Evolutionary conservation across 1,140 invertebrate species (phyloP), one percentile per base, ranked within the genome.

Genomic region (Pachypsylla venusta): DNA sequence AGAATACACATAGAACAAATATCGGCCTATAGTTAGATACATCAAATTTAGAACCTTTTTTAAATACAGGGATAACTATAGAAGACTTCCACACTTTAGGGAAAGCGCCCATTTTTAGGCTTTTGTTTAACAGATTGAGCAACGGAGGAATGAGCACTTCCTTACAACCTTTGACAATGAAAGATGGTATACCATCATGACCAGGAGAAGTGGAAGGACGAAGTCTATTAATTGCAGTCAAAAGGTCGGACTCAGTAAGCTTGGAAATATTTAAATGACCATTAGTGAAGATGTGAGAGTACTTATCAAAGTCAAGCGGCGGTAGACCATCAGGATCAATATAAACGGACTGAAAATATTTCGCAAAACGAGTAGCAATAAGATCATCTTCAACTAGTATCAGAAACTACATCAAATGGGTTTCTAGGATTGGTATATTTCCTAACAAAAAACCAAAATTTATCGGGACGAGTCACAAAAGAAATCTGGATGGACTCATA

Each of bases 11-110:
- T 0, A 62, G 25, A 0, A 65, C 40, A 3, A 62, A 22, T 12
- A 65, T 66, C 1, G 62, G 64, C n/a, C 64, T 20, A 12, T 64
- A 60, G 22, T 58, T 60, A 1, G 42, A 42, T 2, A 13, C 2
- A 30, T 55, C 54, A 24, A 12, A 12, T 39, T 60, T 64, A 22
- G 57, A 16, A 26, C 16, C 19, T 19, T 57, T 57, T 28, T 57
- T 57, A 20, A 24, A 22, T 42, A 58, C 14, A n/a, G 57, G 57
- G 39, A 58, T 25, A 42, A 58, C 30, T 12, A 58, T 39, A 20
- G 57, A 35, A 24, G 28, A 1, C 26, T 58, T 40, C 24, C 28
- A 58, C 2, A 19, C n/a, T 10, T 2, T 48, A 4, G 26, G 24
- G 25, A 39, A 39, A 40, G 19, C 39, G 13, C 57, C 16, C 22